Base-by-base conservation (phyloP, 2,888 invertebrate species). In the Glaucopsyche alexis region DNA sequence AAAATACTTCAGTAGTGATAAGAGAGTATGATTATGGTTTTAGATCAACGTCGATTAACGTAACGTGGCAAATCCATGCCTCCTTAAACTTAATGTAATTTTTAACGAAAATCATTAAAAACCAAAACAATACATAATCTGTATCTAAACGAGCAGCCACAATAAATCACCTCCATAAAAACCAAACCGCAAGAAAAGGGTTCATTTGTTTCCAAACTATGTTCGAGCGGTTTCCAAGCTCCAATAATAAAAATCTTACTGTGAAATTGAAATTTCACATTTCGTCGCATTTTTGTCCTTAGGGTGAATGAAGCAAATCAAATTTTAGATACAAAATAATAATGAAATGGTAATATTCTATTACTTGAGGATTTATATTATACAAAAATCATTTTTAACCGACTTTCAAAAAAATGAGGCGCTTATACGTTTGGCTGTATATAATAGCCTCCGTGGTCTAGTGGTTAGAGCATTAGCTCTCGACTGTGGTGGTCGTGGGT, bases 141-240 rank as follows among this genome's bases (percentile, higher is more conserved):
- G 11, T 19, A 88, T 84, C 85, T 85, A 85, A 84, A 84, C 85
- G 85, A 84, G 84, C 86, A 82, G 81, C 82, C 74, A 83, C 87
- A 82, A 91, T 91, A 91, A 91, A 91, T 91, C 91, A 91, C 88
- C 85, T 89, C 87, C 86, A 87, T 84, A 87, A 88, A 89, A 83
- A 84, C 83, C 80, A 81, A 87, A 88, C 81, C 84, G 81, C 80
- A 77, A 82, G 80, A 86, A 91, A 89, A 87, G 87, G 88, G 85
- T 90, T 89, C 89, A 91, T 91, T 91, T 90, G 91, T 91, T 91
- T 89, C 83, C 87, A 87, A 90, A 91, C 90, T 90, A 91, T 86
- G 87, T 86, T 87, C 85, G 82, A 86, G 83, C 82, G 81, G 83
- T 83, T 85, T 79, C 81, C 82, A 79, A 84, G 84, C 85, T 82